These are phyloP conservation scores for Lanius collurio DNA, from an alignment of 2,113 vertebrate species.

Conservation along the genomic window DNA sequence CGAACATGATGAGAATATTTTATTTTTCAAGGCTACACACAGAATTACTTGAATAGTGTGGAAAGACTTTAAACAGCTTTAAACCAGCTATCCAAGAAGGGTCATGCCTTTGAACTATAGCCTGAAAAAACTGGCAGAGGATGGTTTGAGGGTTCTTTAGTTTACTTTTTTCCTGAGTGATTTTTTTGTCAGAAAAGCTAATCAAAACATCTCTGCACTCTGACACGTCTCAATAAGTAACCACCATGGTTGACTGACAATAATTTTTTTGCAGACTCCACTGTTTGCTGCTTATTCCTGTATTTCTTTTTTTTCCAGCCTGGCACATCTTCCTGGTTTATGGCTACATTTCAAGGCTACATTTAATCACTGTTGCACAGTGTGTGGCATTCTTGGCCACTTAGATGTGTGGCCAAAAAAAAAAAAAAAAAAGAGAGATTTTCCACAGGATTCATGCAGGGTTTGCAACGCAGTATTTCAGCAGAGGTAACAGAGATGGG, in stretches of 20 bases:
- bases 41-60: neutral
- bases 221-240: neutral
- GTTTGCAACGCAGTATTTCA: neutral
- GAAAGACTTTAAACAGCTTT: neutral
- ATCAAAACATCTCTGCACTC: neutral
- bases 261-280: neutral
- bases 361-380: neutral
- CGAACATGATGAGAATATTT: neutral
- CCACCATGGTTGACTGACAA: neutral
- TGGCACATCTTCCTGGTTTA: neutral
- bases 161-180: neutral
- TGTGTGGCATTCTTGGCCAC: neutral
- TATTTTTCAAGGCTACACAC: neutral
- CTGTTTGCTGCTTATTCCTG: neutral
- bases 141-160: neutral
- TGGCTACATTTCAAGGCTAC: neutral
- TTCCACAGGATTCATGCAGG: neutral
- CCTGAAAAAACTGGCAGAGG: neutral
- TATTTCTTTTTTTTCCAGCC: neutral
- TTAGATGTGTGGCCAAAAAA: neutral
- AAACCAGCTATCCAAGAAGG: neutral
- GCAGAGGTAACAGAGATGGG: neutral
- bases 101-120: neutral
- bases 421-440: accelerated
- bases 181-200: neutral